Conservation (phyloP, 2,113 vertebrate genomes). For the Psittacula cyanocephala region DNA sequence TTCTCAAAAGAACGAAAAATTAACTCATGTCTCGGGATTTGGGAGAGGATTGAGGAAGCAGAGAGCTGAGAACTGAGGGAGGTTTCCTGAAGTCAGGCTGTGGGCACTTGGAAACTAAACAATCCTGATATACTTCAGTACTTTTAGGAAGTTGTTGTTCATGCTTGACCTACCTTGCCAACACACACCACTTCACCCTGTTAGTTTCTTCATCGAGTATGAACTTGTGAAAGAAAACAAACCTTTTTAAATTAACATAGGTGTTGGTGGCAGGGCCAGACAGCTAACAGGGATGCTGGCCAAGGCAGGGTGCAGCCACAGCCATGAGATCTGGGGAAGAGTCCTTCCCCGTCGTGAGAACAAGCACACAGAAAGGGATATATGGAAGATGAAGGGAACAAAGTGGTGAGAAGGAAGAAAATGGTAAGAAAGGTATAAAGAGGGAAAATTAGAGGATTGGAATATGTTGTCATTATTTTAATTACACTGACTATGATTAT, state of each 20-base stretch:
- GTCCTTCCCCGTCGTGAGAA: neutral
- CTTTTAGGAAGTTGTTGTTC: neutral
- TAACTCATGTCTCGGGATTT: neutral
- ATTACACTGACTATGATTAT: neutral
- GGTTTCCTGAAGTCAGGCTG: neutral
- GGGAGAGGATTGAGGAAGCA: neutral
- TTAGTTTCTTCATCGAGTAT: neutral
- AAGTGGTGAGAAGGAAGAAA: neutral
- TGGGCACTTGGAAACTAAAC: neutral
- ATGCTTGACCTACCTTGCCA: neutral
- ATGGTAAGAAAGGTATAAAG: neutral
- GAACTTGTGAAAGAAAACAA: neutral
- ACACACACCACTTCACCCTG: neutral
- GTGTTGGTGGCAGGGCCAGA: neutral
- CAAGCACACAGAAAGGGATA: neutral
- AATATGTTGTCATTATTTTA: neutral
- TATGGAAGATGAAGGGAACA: neutral
- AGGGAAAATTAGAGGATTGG: neutral
- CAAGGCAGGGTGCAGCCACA: neutral
- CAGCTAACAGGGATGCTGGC: neutral
- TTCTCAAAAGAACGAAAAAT: neutral
- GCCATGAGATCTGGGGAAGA: neutral
- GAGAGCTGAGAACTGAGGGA: neutral
- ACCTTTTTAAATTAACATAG: neutral
- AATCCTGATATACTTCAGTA: neutral